Percentiles rank a stretch among this genome's conserved stretches.
Evolutionary conservation across 2,888 invertebrate genomes (phyloP).

Genomic region (Galerucella pusilla): DNA sequence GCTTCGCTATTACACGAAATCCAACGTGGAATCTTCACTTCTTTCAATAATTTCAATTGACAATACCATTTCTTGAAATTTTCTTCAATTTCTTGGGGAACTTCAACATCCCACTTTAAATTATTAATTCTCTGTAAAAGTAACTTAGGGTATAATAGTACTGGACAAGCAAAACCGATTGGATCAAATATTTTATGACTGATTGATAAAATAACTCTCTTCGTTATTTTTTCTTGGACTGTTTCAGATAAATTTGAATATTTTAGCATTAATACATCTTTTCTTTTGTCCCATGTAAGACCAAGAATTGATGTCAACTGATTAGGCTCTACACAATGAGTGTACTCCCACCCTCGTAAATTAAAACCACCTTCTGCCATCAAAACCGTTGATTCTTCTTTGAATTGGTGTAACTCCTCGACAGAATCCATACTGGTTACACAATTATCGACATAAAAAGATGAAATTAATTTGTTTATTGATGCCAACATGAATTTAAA

Average conservation of each 20-base stretch:
- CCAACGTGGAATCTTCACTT: not conserved
- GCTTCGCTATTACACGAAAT: not conserved
- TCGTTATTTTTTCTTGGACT: not conserved
- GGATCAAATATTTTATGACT: constrained; percentile 13
- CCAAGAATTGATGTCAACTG: not conserved
- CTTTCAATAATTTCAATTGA: not conserved
- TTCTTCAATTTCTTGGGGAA: not conserved
- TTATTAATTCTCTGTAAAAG: not conserved
- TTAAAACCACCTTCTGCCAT: too few relatives aligned
- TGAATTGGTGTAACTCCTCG: too few relatives aligned
- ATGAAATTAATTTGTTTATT: too few relatives aligned
- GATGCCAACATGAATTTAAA: too few relatives aligned
- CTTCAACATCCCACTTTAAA: not conserved
- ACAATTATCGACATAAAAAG: too few relatives aligned
- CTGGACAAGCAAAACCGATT: constrained; percentile 11
- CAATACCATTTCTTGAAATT: not conserved
- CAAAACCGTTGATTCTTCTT: too few relatives aligned
- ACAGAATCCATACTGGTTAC: not conserved
- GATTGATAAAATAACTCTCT: not conserved
- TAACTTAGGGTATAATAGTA: not conserved
- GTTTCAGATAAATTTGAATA: not conserved
- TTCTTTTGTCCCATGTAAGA: not conserved
- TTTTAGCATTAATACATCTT: not conserved
- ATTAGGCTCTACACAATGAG: not conserved
- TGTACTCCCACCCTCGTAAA: too few relatives aligned